Percentiles rank a stretch among this genome's conserved stretches.
Evolutionary conservation across 2,113 vertebrate genomes (phyloP).

Genomic region (Misgurnus anguillicaudatus): DNA sequence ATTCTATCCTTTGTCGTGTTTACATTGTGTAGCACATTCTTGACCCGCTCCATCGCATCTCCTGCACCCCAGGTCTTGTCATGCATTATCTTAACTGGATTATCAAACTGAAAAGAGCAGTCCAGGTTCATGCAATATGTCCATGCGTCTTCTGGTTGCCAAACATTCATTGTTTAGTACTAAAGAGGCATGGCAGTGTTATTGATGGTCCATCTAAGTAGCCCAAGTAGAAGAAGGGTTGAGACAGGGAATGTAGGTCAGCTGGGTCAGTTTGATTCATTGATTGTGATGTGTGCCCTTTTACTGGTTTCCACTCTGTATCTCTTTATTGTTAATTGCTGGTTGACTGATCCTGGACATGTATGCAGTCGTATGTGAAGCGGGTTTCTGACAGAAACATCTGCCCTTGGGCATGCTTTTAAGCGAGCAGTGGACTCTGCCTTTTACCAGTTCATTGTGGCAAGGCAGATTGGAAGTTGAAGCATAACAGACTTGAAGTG

Average conservation of each 20-base stretch:
- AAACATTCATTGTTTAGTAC: constrained; percentile 1
- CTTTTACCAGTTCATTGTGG: constrained; percentile 39
- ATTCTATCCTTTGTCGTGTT: constrained; percentile 20
- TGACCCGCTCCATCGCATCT: constrained; percentile 2
- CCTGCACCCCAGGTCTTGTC: background rate
- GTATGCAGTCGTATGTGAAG: background rate
- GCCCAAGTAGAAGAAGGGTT: background rate
- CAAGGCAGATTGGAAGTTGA: constrained; percentile 28
- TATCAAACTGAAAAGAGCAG: background rate
- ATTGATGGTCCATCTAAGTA: constrained; percentile 13
- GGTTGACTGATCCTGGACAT: background rate
- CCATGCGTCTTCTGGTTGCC: constrained; percentile 8
- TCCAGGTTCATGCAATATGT: background rate
- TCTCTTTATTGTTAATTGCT: constrained; percentile 15
- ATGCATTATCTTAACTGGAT: background rate
- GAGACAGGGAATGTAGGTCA: constrained; percentile 50
- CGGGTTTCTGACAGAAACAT: background rate
- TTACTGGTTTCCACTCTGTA: constrained; percentile 29
- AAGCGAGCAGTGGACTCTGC: background rate
- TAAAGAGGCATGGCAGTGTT: constrained; percentile 1
- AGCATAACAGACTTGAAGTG: background rate
- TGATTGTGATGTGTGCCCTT: constrained; percentile 46
- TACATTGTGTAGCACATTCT: constrained; percentile 21
- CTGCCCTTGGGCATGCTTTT: constrained; percentile 24
- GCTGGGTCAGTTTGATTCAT: constrained; percentile 29